These are phyloP conservation scores for Galeopsomyia nigrocyanea DNA, from an alignment of 2,888 invertebrate species.

Conservation along the genomic window DNA sequence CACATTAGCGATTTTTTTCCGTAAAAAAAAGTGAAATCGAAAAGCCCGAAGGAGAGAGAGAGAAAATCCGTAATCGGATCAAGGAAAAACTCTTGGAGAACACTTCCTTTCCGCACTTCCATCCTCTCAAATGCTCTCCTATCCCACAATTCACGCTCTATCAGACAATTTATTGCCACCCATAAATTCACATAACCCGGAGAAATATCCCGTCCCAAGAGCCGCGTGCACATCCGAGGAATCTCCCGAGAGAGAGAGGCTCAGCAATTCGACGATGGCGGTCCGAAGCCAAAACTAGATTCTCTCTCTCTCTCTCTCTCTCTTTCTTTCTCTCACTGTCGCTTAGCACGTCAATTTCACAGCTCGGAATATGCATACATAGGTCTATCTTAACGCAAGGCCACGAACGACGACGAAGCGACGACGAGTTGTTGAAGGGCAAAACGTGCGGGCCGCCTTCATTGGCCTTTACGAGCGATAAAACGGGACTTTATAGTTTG, in stretches of 20 bases:
- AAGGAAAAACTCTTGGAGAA: too few relatives aligned
- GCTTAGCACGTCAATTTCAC: constrained; percentile 9
- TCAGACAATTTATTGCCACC: constrained; percentile 19
- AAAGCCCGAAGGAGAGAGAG: too few relatives aligned
- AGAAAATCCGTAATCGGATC: too few relatives aligned
- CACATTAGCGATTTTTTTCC: too few relatives aligned
- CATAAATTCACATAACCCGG: constrained; percentile 27
- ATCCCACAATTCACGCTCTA: constrained; percentile 21
- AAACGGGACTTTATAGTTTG: constrained; percentile 65
- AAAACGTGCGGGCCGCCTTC: constrained; percentile 63
- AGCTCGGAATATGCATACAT: constrained; percentile 36
- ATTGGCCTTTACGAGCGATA: constrained; percentile 66
- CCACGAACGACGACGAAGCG: neutral
- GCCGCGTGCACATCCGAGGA: too few relatives aligned
- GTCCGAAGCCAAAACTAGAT: too few relatives aligned
- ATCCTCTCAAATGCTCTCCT: neutral
- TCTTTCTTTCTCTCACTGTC: neutral
- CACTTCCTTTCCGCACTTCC: neutral
- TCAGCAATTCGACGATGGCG: constrained; percentile 15
- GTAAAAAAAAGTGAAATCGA: too few relatives aligned
- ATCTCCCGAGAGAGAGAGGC: neutral
- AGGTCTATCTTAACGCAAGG: constrained; percentile 26
- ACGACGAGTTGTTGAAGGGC: constrained; percentile 54
- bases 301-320: neutral
- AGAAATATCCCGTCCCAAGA: too few relatives aligned